Base-by-base conservation (phyloP, 1,140 invertebrate genomes). In the Drosophila teissieri region DNA sequence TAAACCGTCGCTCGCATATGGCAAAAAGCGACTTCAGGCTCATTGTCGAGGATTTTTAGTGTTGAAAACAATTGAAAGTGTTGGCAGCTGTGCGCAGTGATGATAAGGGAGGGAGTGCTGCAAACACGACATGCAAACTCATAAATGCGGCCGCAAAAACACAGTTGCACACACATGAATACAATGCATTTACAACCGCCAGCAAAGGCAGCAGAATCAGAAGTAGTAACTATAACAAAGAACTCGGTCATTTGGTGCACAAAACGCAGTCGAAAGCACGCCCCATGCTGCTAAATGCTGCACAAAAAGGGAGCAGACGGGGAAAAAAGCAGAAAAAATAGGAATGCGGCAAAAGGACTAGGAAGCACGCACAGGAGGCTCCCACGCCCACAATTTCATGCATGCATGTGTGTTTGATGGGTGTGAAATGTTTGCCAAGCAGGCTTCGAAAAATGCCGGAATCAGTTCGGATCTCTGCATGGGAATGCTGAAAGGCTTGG, bases 231-330 rank as follows among this genome's bases (percentile, higher is more conserved):
- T 81, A 69, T 77, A 81, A 74, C 67, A 73, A 77, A 77, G 72
- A 88, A 83, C 84, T 83, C 79, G 84, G 83, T 88, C 83, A 89
- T 83, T 88, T 81, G 79, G 79, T 76, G 40, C 70, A 51, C 82
- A 80, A 77, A 85, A 78, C 65, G 77, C 77, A 76, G 77, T 40
- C 76, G 46, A 49, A 75, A 72, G 61, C 61, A 77, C 62, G 60
- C 78, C 46, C 74, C 74, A 63, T 58, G 75, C 80, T 77, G 75
- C 67, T 86, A 82, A 88, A 83, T 88, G 77, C 61, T 69, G 44
- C 24, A 51, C 27, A 49, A 63, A 72, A 68, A 53, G 52, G n/a
- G 12, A 39, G 36, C 52, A 72, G 65, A 70, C 64, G 27, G 46
- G 22, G 62, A 64, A 69, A 80, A 51, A 53, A 67, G 27, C 37